Percentiles rank a stretch among this genome's conserved stretches.
Evolutionary conservation across 2,797 vertebrate genomes (phyloP).

Genomic region (Sphenopsis melanotis): DNA sequence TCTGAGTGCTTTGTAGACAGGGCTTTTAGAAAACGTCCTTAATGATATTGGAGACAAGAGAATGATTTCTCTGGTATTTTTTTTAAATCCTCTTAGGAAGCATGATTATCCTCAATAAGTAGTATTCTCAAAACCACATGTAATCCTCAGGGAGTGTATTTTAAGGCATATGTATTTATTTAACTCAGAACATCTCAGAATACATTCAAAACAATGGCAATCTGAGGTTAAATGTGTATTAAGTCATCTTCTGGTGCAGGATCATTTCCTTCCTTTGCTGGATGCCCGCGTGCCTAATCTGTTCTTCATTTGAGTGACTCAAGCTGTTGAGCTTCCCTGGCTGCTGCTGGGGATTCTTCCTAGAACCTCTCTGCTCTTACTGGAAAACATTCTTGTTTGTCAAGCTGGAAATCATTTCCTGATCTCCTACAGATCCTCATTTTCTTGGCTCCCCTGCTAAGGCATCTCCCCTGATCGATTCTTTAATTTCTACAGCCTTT

Average conservation of each 20-base stretch:
- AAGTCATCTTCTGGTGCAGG: constrained; percentile 21
- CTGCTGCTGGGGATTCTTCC: constrained; percentile 39
- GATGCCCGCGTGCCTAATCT: background rate
- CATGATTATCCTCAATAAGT: background rate
- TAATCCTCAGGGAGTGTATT: constrained; percentile 25
- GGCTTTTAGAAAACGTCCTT: background rate
- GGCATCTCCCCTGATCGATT: background rate
- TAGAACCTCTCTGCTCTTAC: constrained; percentile 34
- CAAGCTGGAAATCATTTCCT: constrained; percentile 39
- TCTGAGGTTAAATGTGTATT: constrained; percentile 23
- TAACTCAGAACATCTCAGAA: background rate
- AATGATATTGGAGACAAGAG: background rate
- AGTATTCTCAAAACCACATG: constrained; percentile 12
- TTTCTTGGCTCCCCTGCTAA: constrained; percentile 6
- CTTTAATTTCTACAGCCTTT: background rate
- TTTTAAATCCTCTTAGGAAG: background rate
- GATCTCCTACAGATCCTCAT: constrained; percentile 26
- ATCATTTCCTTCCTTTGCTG: constrained; percentile 54
- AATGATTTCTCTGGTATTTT: background rate
- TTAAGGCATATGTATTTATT: constrained; percentile 23
- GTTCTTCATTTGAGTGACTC: constrained; percentile 46
- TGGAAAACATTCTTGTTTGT: background rate
- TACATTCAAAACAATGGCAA: constrained; percentile 20
- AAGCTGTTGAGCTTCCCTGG: constrained; percentile 13
- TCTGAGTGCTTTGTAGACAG: background rate